phyloP scores from a whole-genome alignment of 2,113 vertebrate species.

The Pimephales promelas region DNA sequence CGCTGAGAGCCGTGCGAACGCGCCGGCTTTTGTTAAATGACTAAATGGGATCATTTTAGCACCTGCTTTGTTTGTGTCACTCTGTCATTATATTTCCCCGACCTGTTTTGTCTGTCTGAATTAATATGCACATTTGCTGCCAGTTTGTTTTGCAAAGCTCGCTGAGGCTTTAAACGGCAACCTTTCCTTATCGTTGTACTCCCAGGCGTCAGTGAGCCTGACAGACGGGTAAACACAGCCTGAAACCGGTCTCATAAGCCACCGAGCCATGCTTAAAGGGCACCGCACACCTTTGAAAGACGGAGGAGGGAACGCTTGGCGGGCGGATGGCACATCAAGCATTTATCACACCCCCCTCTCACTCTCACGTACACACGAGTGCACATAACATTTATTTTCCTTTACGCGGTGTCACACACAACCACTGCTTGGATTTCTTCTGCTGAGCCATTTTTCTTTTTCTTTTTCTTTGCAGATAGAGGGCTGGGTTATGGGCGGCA shows the following conservation, averaged over 20 bases:
- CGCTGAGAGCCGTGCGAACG: slow-evolving; percentile 37
- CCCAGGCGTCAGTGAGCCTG: slow-evolving; percentile 41
- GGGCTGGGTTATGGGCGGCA: neutral
- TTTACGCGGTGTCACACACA: slow-evolving; percentile 32
- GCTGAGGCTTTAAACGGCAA: slow-evolving; percentile 48
- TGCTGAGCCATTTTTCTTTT: neutral
- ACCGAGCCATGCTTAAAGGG: slow-evolving; percentile 46
- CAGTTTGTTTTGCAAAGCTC: slow-evolving; percentile 46
- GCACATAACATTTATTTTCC: slow-evolving; percentile 39
- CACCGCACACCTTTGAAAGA: slow-evolving; percentile 46
- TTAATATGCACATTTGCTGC: slow-evolving; percentile 49
- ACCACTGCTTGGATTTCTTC: slow-evolving; percentile 24
- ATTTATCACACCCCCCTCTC: slow-evolving; percentile 20
- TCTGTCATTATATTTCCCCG: slow-evolving; percentile 39
- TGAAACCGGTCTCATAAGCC: slow-evolving; percentile 35
- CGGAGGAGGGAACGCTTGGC: neutral
- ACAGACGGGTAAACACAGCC: slow-evolving; percentile 52
- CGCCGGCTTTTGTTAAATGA: slow-evolving; percentile 50
- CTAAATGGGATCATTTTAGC: slow-evolving; percentile 59
- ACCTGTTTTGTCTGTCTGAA: slow-evolving; percentile 47
- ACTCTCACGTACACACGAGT: slow-evolving; percentile 12
- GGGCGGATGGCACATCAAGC: slow-evolving; percentile 27
- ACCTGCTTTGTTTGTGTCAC: slow-evolving; percentile 52
- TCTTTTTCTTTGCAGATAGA: slow-evolving; percentile 19
- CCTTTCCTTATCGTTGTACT: slow-evolving; percentile 51